phyloP scores from a whole-genome alignment of 2,888 invertebrate genomes.

The Trachelus stipa region DNA sequence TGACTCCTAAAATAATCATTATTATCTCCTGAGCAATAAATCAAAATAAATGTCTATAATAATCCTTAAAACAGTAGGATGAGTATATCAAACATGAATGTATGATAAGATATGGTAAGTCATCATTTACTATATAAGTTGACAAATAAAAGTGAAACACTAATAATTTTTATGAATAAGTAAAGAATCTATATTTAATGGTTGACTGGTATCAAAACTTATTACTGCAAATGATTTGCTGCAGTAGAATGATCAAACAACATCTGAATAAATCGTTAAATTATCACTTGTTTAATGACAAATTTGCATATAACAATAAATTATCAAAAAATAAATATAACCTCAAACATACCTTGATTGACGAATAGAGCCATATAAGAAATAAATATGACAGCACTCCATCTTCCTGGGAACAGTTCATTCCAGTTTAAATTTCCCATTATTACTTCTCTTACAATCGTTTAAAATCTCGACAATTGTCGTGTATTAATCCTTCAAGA shows the following conservation, averaged over 20 bases:
- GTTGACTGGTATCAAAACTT: not conserved
- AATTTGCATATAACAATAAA: constrained; percentile 1
- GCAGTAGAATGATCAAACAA: not conserved
- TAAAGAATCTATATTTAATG: not conserved
- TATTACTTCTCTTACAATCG: constrained; percentile 2
- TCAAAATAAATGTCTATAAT: not conserved
- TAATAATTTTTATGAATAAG: not conserved
- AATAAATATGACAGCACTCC: constrained; percentile 83
- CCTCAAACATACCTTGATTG: constrained; percentile 81
- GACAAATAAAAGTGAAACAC: not conserved
- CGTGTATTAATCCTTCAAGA: not conserved
- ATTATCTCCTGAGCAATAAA: not conserved
- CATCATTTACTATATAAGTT: not conserved
- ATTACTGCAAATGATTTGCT: not conserved
- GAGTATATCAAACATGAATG: not conserved
- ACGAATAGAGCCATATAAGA: constrained; percentile 90
- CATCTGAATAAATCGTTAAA: not conserved
- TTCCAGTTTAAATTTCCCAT: constrained; percentile 67
- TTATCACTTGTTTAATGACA: not conserved
- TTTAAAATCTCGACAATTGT: not conserved
- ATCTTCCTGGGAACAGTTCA: constrained; percentile 86
- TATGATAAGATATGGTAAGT: not conserved
- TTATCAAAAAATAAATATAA: constrained; percentile 21
- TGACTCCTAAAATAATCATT: not conserved
- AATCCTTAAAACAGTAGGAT: not conserved